Conservation (phyloP, 2,113 vertebrate genomes). For the Mormyrus lacerda region DNA sequence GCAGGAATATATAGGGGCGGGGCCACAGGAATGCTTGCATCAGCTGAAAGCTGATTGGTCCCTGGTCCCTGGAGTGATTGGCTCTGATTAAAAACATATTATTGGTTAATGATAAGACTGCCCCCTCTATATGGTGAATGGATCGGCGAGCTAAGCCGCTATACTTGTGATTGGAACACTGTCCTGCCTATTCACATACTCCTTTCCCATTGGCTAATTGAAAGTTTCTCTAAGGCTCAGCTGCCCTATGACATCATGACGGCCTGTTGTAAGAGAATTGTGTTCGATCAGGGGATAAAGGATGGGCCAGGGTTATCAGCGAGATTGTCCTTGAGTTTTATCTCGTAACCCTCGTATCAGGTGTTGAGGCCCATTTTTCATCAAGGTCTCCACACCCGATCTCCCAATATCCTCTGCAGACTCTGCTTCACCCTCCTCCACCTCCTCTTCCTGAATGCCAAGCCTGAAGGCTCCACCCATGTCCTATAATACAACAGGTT, state of each 20-base stretch:
- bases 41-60: neutral
- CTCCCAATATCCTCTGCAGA: conserved; percentile 12
- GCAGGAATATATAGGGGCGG: neutral
- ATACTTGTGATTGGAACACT: neutral
- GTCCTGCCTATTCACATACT: neutral
- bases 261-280: conserved; percentile 33
- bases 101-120: neutral
- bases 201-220: neutral
- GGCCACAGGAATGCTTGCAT: no score
- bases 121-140: neutral
- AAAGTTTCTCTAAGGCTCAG: conserved; percentile 38
- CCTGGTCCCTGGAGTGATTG: neutral
- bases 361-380: conserved; percentile 39
- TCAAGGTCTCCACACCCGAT: conserved; percentile 35
- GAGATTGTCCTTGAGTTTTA: conserved; percentile 43
- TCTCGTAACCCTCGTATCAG: neutral
- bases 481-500: neutral
- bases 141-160: neutral
- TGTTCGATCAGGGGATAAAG: conserved; percentile 54
- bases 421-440: conserved; percentile 26
- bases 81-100: neutral
- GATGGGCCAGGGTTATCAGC: conserved; percentile 35
- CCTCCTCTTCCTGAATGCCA: neutral
- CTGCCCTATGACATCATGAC: conserved; percentile 39
- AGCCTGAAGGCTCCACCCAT: neutral